Percentiles rank a stretch among this genome's conserved stretches.
phyloP scores from a whole-genome alignment of 92 coral and sea anemone species.

The Phymanthus crucifer region DNA sequence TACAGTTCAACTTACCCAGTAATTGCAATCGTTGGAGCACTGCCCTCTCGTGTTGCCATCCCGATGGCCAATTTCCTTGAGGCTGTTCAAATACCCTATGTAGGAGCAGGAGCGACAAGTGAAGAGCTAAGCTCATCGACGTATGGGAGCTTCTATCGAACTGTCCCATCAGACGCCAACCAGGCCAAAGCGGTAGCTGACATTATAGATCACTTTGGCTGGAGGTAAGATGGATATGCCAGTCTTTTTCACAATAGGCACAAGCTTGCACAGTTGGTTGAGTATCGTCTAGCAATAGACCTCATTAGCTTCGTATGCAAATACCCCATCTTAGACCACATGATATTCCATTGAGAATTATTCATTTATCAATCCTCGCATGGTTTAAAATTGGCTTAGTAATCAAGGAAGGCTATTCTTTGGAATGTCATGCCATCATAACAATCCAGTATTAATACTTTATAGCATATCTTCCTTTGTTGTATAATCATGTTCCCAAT shows the following conservation, averaged over 20 bases:
- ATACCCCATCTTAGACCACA: too few species aligned
- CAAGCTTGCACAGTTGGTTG: background rate
- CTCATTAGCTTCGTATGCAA: background rate
- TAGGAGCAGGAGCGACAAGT: slow-evolving; percentile 60
- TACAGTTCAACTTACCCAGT: slow-evolving; percentile 34
- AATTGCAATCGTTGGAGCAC: slow-evolving; percentile 39
- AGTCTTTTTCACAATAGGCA: too few species aligned
- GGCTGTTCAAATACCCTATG: slow-evolving; percentile 47
- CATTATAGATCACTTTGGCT: slow-evolving; percentile 44
- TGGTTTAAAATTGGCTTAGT: too few species aligned
- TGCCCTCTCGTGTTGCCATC: slow-evolving; percentile 51
- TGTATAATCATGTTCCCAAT: too few species aligned
- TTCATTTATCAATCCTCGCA: too few species aligned
- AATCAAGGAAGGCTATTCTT: too few species aligned
- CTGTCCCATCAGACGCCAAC: slow-evolving; percentile 57
- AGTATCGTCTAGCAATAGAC: too few species aligned
- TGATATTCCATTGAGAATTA: too few species aligned
- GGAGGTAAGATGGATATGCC: slow-evolving; percentile 28
- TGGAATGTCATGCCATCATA: too few species aligned
- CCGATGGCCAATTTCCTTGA: slow-evolving; percentile 55
- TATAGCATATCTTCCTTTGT: too few species aligned
- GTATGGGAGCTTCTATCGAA: slow-evolving; percentile 44
- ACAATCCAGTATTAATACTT: too few species aligned
- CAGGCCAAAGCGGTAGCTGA: slow-evolving; percentile 62
- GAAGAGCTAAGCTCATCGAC: slow-evolving; percentile 58